Evolutionary conservation across 2,797 vertebrate genomes (phyloP), one percentile per base, ranked within the genome.

Genomic region (Hybognathus amarus): DNA sequence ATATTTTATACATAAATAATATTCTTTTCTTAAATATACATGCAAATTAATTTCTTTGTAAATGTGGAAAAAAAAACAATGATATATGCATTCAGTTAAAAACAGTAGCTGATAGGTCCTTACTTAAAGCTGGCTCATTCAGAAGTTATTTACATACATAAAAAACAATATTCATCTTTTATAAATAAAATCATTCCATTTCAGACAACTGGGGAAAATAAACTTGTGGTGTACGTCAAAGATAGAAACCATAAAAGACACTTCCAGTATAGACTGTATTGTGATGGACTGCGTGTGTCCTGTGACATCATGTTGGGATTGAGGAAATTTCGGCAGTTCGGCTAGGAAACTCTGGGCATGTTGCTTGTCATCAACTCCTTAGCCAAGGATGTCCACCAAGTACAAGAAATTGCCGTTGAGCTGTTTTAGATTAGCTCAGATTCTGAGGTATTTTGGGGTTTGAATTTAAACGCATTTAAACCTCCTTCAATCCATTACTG

Each of bases 371-470:
- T 64, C 71, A 59, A 69, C 45, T 83, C 38, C n/a, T 78, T 82
- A 77, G 79, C 40, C 50, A 79, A 84, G 86, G 85, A 83, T 85
- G 85, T 86, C 87, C 87, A 87, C 71, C 77, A 67, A 67, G 77
- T 36, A 47, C 47, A 80, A 73, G 63, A 30, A 79, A 52, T 54
- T 5, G 13, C 2, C 63, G 24, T 24, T 74, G n/a, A 73, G 45
- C n/a, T 40, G 15, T 50, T 82, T 67, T 17, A 76, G 38, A 42
- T 61, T 68, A 52, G 30, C 20, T 67, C 5, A n/a, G 42, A 10
- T 52, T 40, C n/a, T 79, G 22, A 54, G 33, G 22, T 52, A 68
- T 52, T 67, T 54, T 42, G 5, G 17, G n/a, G n/a, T 30, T n/a
- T n/a, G 18, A 6, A 18, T 73, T 63, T 63, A 30, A 81, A 73